Conservation (phyloP, 2,113 vertebrate species). For the Gnathonemus longibarbis region DNA sequence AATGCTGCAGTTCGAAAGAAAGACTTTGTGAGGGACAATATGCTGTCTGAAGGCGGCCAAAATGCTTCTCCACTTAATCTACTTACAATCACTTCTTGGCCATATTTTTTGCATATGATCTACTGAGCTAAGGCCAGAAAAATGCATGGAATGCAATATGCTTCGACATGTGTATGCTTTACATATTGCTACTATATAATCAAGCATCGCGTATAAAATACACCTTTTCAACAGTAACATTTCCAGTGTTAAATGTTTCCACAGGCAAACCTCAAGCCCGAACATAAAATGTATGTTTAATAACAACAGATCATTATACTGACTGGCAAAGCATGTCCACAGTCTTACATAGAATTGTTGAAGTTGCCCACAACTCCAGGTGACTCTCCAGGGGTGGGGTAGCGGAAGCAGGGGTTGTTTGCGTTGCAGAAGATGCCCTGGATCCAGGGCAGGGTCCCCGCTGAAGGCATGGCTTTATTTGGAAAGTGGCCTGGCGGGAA, state of each 20-base stretch:
- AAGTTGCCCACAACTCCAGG: slow-evolving; percentile 91
- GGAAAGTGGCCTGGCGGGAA: slow-evolving; percentile 85
- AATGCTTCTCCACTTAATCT: not conserved
- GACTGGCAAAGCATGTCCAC: not conserved
- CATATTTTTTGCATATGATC: not conserved
- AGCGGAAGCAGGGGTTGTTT: slow-evolving; percentile 95
- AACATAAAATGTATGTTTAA: not conserved
- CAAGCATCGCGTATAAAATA: not conserved
- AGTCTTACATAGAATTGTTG: slow-evolving; percentile 90
- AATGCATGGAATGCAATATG: not conserved
- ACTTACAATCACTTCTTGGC: not conserved
- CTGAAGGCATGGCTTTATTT: slow-evolving; percentile 97
- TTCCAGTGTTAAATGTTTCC: not conserved
- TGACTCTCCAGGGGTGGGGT: slow-evolving; percentile 87
- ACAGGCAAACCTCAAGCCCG: not conserved
- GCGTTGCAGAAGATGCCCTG: slow-evolving; percentile 97
- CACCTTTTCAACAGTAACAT: not conserved
- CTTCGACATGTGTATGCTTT: not conserved
- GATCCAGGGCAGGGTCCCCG: slow-evolving; percentile 90
- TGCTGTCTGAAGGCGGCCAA: not conserved
- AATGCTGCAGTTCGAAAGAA: slow-evolving; percentile 57
- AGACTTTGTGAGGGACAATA: not conserved
- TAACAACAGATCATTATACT: not conserved
- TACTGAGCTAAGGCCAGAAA: not conserved
- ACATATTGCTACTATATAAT: not conserved